Percentiles rank a stretch among this genome's conserved stretches.
Evolutionary conservation across 2,888 invertebrate genomes (phyloP).

Genomic region (Leucania comma): DNA sequence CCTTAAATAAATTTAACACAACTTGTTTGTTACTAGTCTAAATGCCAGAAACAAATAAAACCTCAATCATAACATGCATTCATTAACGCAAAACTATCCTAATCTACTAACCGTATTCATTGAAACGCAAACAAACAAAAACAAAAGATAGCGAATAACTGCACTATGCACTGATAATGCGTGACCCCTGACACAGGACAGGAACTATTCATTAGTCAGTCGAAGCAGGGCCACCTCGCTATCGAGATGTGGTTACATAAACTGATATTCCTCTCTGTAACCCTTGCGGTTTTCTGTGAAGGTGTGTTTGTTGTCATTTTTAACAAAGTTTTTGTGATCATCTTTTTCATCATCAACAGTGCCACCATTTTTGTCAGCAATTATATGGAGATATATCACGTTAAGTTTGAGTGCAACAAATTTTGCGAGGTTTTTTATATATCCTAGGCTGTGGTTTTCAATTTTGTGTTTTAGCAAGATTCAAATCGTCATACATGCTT

Average conservation of each 20-base stretch:
- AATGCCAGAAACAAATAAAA: neutral
- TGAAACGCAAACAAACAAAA: constrained; percentile 55
- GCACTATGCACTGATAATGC: constrained; percentile 66
- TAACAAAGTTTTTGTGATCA: neutral
- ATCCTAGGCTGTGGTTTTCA: neutral
- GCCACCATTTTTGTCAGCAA: neutral
- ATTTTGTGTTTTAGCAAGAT: neutral
- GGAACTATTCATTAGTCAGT: constrained; percentile 60
- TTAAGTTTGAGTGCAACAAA: constrained; percentile 3
- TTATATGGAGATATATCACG: neutral
- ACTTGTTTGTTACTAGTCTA: neutral
- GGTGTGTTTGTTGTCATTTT: constrained; percentile 49
- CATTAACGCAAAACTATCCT: constrained; percentile 25
- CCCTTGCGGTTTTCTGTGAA: constrained; percentile 49
- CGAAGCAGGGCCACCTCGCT: constrained; percentile 18
- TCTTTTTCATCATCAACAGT: neutral
- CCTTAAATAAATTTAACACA: neutral
- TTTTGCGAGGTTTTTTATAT: neutral
- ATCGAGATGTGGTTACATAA: constrained; percentile 61
- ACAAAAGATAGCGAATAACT: constrained; percentile 64
- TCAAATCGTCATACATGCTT: neutral
- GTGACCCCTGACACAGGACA: constrained; percentile 68
- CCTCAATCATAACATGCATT: neutral
- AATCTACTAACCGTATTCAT: constrained; percentile 44
- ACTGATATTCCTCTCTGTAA: constrained; percentile 41